These are phyloP conservation scores for Pseudorhiza aurosa DNA, from an alignment of 30 jellyfish, hydroid and myxozoan genomes.

Conservation along the genomic window DNA sequence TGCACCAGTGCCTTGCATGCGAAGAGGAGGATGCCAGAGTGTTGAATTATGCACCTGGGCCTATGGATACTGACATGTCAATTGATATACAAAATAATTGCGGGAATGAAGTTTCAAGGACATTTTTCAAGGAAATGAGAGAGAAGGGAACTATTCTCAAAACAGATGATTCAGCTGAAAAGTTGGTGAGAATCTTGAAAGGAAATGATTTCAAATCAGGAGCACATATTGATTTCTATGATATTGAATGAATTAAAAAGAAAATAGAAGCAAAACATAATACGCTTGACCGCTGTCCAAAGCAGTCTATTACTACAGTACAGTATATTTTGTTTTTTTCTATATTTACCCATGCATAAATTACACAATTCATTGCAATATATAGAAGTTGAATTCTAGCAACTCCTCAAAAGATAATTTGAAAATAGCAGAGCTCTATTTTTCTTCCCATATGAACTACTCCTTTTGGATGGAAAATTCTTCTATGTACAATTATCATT, in stretches of 20 bases:
- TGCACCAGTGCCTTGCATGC: constrained; percentile 59
- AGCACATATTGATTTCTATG: constrained; percentile 87
- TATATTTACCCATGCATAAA: no score
- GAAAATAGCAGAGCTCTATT: no score
- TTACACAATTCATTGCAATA: no score
- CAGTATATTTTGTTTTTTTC: no score
- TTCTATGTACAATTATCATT: no score
- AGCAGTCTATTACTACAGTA: no score
- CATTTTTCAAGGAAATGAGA: constrained; percentile 43
- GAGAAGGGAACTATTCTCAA: constrained; percentile 57
- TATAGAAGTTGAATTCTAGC: no score
- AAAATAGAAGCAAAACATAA: background rate
- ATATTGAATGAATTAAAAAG: constrained; percentile 26
- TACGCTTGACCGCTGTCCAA: no score
- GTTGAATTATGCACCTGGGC: constrained; percentile 97
- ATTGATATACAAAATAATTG: constrained; percentile 46
- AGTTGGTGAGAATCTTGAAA: constrained; percentile 52
- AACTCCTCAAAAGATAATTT: no score
- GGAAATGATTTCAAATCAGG: constrained; percentile 80
- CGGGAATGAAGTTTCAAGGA: constrained; percentile 69
- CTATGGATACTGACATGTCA: constrained; percentile 91
- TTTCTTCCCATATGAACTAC: no score
- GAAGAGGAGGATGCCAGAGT: constrained; percentile 73
- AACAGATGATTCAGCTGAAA: constrained; percentile 81
- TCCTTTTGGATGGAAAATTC: no score